Base-by-base conservation (phyloP, 2,888 invertebrate genomes). In the Andrena flavipes region DNA sequence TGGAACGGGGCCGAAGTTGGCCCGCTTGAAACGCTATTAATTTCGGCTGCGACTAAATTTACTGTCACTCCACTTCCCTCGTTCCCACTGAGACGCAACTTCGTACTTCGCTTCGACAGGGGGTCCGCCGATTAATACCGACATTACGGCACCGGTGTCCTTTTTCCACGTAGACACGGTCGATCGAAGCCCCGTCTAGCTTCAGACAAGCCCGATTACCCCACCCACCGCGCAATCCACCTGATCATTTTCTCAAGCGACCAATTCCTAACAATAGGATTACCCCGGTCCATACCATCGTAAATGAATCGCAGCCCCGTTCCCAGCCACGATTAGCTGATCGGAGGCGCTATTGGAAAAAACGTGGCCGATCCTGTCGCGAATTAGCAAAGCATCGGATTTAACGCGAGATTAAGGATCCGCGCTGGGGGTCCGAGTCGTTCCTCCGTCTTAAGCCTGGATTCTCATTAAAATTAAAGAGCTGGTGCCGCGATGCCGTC, bases 391-490 rank as follows among this genome's bases (percentile, higher is more conserved):
- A 78, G 80, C 78, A 85, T 74, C 84, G 74, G 80, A 82, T 83
- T 86, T 80, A 80, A 78, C 69, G 76, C 49, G 33, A 75, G 84
- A 80, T 86, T 80, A 80, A 80, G 76, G 56, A 23, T 75, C 62
- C 76, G 67, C 80, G 49, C 16, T 54, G 67, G 62, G 0, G 30
- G 20, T 73, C 81, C 78, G 63, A 60, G 63, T 80, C 80, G 80
- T 84, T 77, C 62, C 76, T 4, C 63, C 68, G 56, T 48, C 76
- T 85, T 83, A 83, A 81, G 85, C 78, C 42, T 42, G 67, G 81
- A 79, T 77, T 70, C 81, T 85, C 86, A 84, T 85, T 85, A 85
- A 85, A 85, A 86, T 84, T 70, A 56, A 85, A 81, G 81, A 71
- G 48, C 30, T 33, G 42, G 6, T 64, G 51, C 35, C 69, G 33